phyloP scores from a whole-genome alignment of 2,113 vertebrate genomes.

The Bos javanicus region DNA sequence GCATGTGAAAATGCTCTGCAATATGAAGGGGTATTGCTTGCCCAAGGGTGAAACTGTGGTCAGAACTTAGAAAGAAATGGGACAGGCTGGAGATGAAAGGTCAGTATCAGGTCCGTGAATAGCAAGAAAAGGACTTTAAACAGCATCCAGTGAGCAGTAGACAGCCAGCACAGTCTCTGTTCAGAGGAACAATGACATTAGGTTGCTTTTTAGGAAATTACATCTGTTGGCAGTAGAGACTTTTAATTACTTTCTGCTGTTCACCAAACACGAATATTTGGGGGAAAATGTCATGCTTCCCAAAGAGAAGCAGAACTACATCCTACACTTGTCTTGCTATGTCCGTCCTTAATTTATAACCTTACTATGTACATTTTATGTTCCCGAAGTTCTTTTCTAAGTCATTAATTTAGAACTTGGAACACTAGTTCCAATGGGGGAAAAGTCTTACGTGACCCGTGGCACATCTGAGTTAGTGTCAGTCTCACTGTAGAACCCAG shows the following conservation, averaged over 20 bases:
- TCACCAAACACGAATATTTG: not conserved
- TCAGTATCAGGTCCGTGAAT: not conserved
- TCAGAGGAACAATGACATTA: not conserved
- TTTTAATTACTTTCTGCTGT: not conserved
- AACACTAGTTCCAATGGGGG: not conserved
- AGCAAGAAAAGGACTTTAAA: not conserved
- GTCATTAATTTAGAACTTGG: not conserved
- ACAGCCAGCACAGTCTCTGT: not conserved
- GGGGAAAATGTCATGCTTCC: not conserved
- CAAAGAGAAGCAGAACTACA: not conserved
- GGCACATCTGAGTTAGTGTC: too few relatives aligned
- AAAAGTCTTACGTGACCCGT: not conserved
- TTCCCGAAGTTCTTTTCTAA: not conserved
- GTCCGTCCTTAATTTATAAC: not conserved
- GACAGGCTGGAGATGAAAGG: not conserved
- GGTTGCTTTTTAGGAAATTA: not conserved
- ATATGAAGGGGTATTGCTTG: not conserved
- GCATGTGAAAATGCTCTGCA: not conserved
- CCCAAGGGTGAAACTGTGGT: not conserved
- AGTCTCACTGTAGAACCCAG: not conserved
- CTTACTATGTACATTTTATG: accelerated
- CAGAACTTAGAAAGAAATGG: not conserved
- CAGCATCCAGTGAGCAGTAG: not conserved
- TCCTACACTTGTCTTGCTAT: not conserved
- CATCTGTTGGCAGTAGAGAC: not conserved